phyloP scores from a whole-genome alignment of 2,888 invertebrate genomes.

The Drosophila sordidapex region DNA sequence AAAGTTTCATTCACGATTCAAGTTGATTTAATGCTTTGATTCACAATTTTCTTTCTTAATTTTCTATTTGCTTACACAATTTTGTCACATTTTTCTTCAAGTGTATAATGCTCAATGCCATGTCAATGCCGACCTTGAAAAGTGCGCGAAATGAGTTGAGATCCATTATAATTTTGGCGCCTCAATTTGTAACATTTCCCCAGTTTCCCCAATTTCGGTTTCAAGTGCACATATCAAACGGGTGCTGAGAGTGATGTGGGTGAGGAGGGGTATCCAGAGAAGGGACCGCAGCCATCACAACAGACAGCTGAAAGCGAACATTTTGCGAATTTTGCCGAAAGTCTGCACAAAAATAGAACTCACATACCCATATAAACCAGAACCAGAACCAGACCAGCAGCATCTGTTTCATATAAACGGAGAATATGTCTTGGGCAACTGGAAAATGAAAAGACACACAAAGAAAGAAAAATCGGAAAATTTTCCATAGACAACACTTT shows the following conservation, averaged over 20 bases:
- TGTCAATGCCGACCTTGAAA: conserved; percentile 64
- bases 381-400: conserved; percentile 9
- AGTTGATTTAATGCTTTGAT: too few relatives aligned
- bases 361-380: not conserved
- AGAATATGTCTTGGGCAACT: conserved; percentile 15
- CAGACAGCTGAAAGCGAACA: conserved; percentile 25
- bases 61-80: not conserved
- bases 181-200: conserved; percentile 57
- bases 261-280: not conserved
- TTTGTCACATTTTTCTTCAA: not conserved
- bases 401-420: conserved; percentile 78
- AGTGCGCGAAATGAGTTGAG: conserved; percentile 45
- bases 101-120: conserved; percentile 49
- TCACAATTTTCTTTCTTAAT: too few relatives aligned
- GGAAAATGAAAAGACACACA: conserved; percentile 43
- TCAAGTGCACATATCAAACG: conserved; percentile 57
- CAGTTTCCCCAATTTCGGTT: conserved; percentile 45
- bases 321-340: conserved; percentile 46
- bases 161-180: conserved; percentile 62
- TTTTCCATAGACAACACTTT: conserved; percentile 41
- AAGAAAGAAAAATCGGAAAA: conserved; percentile 22
- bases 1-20: not conserved
- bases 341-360: conserved; percentile 64
- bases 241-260: not conserved
- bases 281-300: conserved; percentile 16